Evolutionary conservation across 2,888 invertebrate genomes (phyloP), one percentile per base, ranked within the genome.

Genomic region (Microctonus hyperodae): DNA sequence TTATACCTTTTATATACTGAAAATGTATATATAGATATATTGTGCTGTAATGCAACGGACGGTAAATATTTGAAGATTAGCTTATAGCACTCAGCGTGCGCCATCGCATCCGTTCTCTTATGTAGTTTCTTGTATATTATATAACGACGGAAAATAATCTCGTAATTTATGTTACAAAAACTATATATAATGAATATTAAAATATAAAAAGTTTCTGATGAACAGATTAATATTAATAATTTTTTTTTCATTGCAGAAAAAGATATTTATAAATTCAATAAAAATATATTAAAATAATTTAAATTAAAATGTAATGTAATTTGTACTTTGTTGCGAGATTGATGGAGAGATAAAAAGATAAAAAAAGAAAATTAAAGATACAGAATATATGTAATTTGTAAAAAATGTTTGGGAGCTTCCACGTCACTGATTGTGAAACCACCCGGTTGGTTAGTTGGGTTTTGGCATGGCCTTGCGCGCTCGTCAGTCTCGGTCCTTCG

Each of bases 51-150:
- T 74, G 71, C 73, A 66, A 70, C 72, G 44, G 44, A 72, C 69
- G 69, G 72, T 74, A 76, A 76, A 76, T 76, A 76, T 76, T 76
- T 76, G 75, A 75, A 70, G 74, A 76, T 75, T 72, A 74, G 73
- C 74, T 76, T 67, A 44, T 44, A 71, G 72, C 53, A 31, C 63
- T 51, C 20, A 65, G 55, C 59, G 65, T 40, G 64, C 33, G 58
- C 64, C 68, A 61, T 65, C 44, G 40, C 53, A 58, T 51, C 57
- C 60, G 50, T 56, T 57, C 69, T 48, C 65, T 64, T 62, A n/a
- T n/a, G n/a, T 64, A 51, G 3, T 68, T 67, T 64, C 67, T 58
- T 60, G 44, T 16, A 44, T 44, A 64, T 75, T 74, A 72, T 71
- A 70, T 69, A 75, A 75, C 66, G 56, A 62, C 57, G 60, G 40